Base-by-base conservation (phyloP, 2,888 invertebrate species). In the Xestia xanthographa region DNA sequence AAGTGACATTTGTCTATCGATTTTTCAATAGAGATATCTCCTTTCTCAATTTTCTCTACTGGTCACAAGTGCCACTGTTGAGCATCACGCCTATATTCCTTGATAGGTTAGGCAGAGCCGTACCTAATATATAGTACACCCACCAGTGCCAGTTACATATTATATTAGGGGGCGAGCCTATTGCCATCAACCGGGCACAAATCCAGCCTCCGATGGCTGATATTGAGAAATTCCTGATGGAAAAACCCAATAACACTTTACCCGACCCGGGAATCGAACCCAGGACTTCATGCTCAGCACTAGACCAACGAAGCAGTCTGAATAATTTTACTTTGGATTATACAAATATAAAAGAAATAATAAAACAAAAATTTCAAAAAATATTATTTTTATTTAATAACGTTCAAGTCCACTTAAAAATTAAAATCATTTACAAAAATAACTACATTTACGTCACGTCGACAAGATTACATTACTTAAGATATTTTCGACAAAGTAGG, bases 401-500 rank as follows among this genome's bases (percentile, higher is more conserved):
- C n/a, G 2, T 53, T 56, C 6, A 6, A n/a, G 17, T 17, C 3
- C 9, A n/a, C 17, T 26, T 5, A 56, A 14, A 70, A 70, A 56
- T 43, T 1, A 11, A 38, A 67, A 67, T 56, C n/a, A 22, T 29
- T 73, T 62, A 0, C 34, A 48, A 38, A 56, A 81, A 58, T 62
- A 71, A 20, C n/a, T 29, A 65, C 20, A 20, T 56, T 56, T 20
- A n/a, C 26, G 43, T 58, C 56, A 82, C 38, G 14, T 65, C 14
- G 29, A 17, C 22, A n/a, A 53, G 0, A 79, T 75, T 45, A 58
- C 17, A 56, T 73, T 66, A 68, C n/a, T 73, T 66, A 68, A 12
- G 66, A 26, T 62, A 66, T 58, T 63, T 73, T 67, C 14, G 20
- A n/a, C n/a, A n/a, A n/a, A n/a, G 53, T 56, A 65, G 75, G 58